Evolutionary conservation across 2,113 vertebrate species (phyloP), one percentile per base, ranked within the genome.

Genomic region (Eonycteris spelaea): DNA sequence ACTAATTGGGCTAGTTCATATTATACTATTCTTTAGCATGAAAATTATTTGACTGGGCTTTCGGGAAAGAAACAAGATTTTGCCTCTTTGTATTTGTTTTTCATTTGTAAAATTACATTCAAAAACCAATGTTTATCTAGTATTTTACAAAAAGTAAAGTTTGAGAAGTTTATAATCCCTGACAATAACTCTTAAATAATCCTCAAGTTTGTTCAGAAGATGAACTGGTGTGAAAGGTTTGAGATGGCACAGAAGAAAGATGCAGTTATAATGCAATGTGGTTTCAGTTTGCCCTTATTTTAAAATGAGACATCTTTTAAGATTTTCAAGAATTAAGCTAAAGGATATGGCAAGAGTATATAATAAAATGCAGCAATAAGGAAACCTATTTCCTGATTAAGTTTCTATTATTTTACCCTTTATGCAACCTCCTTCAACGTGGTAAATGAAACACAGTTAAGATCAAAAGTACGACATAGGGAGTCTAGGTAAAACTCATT

Each of bases 331-430:
- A 97, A 95, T 95, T 80, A 88, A 70, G 70, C 86, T 90, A 53
- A 73, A 86, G 78, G 95, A 92, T 86, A 97, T 75, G 84, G 90
- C 40, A 96, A 94, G 24, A 87, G 57, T 91, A 82, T 67, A 67
- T 96, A 91, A 94, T 94, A 97, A 97, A 97, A 86, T 48, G 28
- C 53, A 97, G 91, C 83, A 93, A 95, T 57, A 91, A 55, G 40
- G 90, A 97, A 96, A 75, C n/a, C 82, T 90, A 90, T 96, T 97
- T 98, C 96, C 97, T 97, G 95, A 96, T 97, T 96, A 97, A 91
- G 70, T 97, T 97, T 93, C 97, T 98, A 95, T 97, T 97, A 97
- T 97, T 97, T 97, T 98, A 97, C 89, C 97, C 97, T 97, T 97
- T 86, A 78, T 57, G 75, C 96, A 97, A 97, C 96, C 97, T 97